Evolutionary conservation across 2,888 invertebrate species (phyloP), one percentile per base, ranked within the genome.

Genomic region (Tetragnatha montana): DNA sequence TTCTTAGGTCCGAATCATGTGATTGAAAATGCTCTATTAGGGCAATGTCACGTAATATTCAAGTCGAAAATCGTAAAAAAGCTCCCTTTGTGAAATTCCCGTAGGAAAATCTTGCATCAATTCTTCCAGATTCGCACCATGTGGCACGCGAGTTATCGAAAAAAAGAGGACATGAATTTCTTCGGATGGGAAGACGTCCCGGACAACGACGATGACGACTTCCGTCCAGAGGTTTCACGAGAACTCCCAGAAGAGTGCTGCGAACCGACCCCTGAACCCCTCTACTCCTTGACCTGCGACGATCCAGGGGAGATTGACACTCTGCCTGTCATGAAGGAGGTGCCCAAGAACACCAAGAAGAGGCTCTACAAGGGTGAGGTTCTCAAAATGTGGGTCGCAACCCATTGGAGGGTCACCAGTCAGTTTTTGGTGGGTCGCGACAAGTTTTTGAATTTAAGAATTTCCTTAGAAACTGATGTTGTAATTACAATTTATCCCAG

Each of bases 131-230:
- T 73, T 8, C 79, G 86, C 19, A n/a, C 79, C 1, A 6, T 79
- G 8, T 86, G 86, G 86, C 68, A 86, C 60, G 6, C 47, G 12
- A n/a, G 60, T 19, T 73, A 86, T 8, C 71, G 74, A 14, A 19
- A 14, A 19, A 21, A 50, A 21, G 35, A 19, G 51, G 14, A 21
- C 17, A 6, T 8, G 47, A 50, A 19, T 7, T 60, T 60, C 8
- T 80, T 71, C 47, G 1, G 17, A 2, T 86, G 79, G 74, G 86
- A 86, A n/a, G 86, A 86, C 70, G 86, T 49, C 14, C 80, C 86
- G 0, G 86, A 86, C 17, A 79, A 86, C 19, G 86, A 86, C 19
- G 86, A 86, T 14, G 86, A 68, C 14, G 86, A 86, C 71, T 80
- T 86, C 69, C 12, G 78, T 78, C 51, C 10, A 21, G 14, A 21